Base-by-base conservation (phyloP, 2,888 invertebrate genomes). In the Drosophila atroscutellata region DNA sequence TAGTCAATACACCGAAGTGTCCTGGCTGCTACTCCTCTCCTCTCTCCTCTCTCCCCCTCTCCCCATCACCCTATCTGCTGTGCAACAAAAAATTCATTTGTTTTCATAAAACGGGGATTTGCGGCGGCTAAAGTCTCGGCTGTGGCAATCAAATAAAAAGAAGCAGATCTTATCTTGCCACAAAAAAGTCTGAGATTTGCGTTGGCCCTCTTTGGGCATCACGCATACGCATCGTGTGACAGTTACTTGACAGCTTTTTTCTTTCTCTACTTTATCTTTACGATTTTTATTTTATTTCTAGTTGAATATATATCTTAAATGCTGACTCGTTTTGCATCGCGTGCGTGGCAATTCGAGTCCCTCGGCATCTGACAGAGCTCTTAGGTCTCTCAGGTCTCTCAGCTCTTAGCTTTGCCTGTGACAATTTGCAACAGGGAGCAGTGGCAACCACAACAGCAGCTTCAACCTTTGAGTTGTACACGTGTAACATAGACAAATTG, bases 71-170 rank as follows among this genome's bases (percentile, higher is more conserved):
- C 7, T 3, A 11, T n/a, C 30, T n/a, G 51, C 20, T 11, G 56
- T 66, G 69, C 30, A 60, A 55, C 81, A 86, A 77, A 83, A 90
- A 80, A 86, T 83, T 83, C 84, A 90, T 86, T 86, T 86, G 89
- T 90, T 90, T 90, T 80, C 86, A 88, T 86, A 88, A 86, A 86
- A 86, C 54, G 65, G 47, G 86, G 86, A 83, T 90, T 90, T 88
- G 72, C 68, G 61, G 52, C 26, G 26, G 65, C 72, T 49, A 30
- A 71, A 15, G 9, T 9, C n/a, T 39, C n/a, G 59, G 42, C 54
- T 75, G 62, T 59, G 86, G 80, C 80, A 70, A 85, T 89, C 45
- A 85, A 81, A 83, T 71, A 65, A 61, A 58, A 56, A 9, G 15
- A 26, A 37, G 28, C 49, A 57, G 58, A 72, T 39, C 45, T 45